Percentiles rank a stretch among this genome's conserved stretches.
Conservation (phyloP, 2,113 vertebrate genomes). For the Rallus limicola region DNA sequence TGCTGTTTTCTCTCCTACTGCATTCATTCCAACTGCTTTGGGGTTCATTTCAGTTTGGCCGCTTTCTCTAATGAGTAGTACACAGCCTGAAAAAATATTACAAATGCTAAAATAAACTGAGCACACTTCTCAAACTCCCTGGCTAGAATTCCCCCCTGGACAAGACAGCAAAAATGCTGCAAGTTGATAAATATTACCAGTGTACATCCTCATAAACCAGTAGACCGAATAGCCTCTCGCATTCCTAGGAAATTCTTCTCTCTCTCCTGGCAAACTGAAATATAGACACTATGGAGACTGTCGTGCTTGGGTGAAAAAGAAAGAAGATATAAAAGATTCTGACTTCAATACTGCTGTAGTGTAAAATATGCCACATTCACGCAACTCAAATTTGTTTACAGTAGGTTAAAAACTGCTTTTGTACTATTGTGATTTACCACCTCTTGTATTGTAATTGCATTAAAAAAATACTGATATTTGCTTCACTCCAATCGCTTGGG, state of each 20-base stretch:
- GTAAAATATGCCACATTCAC: background rate
- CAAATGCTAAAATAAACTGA: background rate
- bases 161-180: background rate
- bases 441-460: accelerated
- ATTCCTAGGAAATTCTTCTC: background rate
- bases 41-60: background rate
- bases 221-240: background rate
- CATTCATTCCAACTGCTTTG: background rate
- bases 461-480: background rate
- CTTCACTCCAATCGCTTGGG: accelerated
- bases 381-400: background rate
- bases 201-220: background rate
- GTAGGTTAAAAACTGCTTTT: background rate
- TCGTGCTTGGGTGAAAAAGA: background rate
- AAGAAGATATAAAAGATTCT: no score
- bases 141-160: background rate
- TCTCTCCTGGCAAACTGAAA: background rate
- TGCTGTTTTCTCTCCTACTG: background rate
- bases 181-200: background rate
- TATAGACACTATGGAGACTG: background rate
- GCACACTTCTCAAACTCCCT: background rate
- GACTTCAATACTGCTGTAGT: no score
- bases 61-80: background rate
- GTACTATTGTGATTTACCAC: background rate
- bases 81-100: background rate